phyloP scores from a whole-genome alignment of 1,140 invertebrate species.

The Ylistrum balloti region DNA sequence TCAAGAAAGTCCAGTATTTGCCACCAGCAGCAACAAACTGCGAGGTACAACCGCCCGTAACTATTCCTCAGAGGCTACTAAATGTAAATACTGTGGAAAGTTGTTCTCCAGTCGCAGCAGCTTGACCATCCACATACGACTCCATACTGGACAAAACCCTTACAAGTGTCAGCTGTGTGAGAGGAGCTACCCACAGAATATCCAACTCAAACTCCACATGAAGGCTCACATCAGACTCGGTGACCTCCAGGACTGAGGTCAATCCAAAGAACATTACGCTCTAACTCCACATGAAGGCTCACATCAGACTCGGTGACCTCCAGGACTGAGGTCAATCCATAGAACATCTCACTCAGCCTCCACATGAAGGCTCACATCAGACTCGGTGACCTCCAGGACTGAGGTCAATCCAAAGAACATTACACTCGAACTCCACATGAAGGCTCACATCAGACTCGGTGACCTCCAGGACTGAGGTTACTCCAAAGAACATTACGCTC shows the following conservation, averaged over 20 bases:
- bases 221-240: constrained; percentile 1
- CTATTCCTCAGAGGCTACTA: not conserved
- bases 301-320: not conserved
- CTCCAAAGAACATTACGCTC: not conserved
- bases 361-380: constrained; percentile 41
- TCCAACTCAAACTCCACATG: constrained; percentile 48
- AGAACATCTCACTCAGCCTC: constrained; percentile 37
- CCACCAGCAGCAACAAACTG: not conserved
- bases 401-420: not conserved
- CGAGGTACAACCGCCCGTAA: not conserved
- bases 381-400: not conserved
- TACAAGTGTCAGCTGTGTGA: constrained; percentile 46
- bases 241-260: not conserved
- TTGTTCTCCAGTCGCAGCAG: constrained; percentile 8
- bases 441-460: not conserved
- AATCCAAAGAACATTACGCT: not conserved
- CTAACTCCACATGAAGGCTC: constrained; percentile 45
- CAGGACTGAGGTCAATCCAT: not conserved
- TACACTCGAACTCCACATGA: constrained; percentile 49
- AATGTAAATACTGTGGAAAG: constrained; percentile 39
- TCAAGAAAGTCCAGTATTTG: not conserved
- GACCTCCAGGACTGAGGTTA: not conserved
- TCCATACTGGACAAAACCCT: constrained; percentile 44
- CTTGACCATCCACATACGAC: not conserved
- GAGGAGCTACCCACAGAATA: constrained; percentile 33